Conservation (phyloP, 2,888 invertebrate species). For the Phragmatobia fuliginosa region DNA sequence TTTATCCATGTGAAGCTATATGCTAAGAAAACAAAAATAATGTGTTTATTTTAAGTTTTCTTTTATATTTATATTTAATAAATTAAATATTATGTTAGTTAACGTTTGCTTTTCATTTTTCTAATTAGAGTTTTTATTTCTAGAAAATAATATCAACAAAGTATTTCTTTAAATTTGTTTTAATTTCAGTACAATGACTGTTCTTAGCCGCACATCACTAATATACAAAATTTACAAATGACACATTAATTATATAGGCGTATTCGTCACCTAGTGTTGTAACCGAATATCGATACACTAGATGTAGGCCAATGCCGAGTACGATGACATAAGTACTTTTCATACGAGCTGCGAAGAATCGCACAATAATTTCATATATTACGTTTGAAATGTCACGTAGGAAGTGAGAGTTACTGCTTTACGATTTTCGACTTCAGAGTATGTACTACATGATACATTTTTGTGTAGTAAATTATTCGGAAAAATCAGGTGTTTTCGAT, state of each 20-base stretch:
- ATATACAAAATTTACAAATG: slow-evolving; percentile 55
- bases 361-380: slow-evolving; percentile 4
- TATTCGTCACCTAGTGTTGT: slow-evolving; percentile 70
- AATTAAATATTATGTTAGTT: not conserved
- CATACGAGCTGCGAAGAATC: slow-evolving; percentile 19
- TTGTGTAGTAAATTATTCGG: not conserved
- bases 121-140: not conserved
- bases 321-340: slow-evolving; percentile 34
- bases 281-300: slow-evolving; percentile 75
- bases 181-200: not conserved
- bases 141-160: no score
- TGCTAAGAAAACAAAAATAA: no score
- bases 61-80: not conserved
- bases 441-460: not conserved
- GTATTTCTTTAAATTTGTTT: not conserved
- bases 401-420: not conserved
- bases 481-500: slow-evolving; percentile 1
- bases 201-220: not conserved
- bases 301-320: slow-evolving; percentile 75
- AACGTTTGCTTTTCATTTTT: not conserved
- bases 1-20: not conserved
- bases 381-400: slow-evolving; percentile 27
- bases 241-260: slow-evolving; percentile 54
- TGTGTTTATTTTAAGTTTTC: not conserved
- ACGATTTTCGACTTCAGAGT: not conserved